These are phyloP conservation scores for Leptopilina drosophilae DNA, from an alignment of 2,888 invertebrate species.

Conservation along the genomic window DNA sequence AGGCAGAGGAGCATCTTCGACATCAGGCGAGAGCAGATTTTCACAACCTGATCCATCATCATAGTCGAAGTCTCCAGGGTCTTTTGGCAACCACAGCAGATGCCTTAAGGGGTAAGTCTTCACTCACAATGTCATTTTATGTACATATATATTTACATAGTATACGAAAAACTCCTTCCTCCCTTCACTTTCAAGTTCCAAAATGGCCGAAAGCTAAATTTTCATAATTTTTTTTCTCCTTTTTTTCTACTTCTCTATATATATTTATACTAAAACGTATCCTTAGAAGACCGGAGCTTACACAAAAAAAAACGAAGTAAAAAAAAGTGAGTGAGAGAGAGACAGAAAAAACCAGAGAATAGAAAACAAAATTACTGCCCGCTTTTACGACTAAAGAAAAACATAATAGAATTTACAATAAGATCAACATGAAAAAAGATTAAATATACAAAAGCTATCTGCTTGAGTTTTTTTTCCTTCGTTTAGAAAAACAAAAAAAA, in stretches of 20 bases:
- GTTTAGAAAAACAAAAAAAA: too few relatives aligned
- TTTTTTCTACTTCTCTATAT: background rate
- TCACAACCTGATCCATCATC: conserved; percentile 83
- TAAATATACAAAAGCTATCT: background rate
- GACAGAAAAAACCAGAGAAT: too few relatives aligned
- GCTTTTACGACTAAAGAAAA: background rate
- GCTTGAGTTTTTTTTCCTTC: background rate
- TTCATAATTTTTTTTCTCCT: background rate
- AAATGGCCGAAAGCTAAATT: conserved; percentile 1
- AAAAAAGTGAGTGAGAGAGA: background rate
- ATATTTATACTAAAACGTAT: background rate
- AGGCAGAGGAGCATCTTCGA: conserved; percentile 81
- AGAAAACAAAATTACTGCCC: background rate
- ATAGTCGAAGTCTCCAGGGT: conserved; percentile 86
- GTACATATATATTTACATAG: too few relatives aligned
- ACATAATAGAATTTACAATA: conserved; percentile 8
- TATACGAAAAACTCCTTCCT: conserved; percentile 4
- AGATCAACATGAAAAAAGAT: background rate
- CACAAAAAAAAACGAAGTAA: background rate
- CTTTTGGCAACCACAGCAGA: conserved; percentile 85
- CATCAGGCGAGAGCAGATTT: conserved; percentile 82
- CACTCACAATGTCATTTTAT: background rate
- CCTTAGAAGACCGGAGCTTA: background rate
- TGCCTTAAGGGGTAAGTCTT: conserved; percentile 85
- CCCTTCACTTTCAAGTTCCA: background rate